Conservation (phyloP, 2,888 invertebrate genomes). For the Mechanitis mazaeus region DNA sequence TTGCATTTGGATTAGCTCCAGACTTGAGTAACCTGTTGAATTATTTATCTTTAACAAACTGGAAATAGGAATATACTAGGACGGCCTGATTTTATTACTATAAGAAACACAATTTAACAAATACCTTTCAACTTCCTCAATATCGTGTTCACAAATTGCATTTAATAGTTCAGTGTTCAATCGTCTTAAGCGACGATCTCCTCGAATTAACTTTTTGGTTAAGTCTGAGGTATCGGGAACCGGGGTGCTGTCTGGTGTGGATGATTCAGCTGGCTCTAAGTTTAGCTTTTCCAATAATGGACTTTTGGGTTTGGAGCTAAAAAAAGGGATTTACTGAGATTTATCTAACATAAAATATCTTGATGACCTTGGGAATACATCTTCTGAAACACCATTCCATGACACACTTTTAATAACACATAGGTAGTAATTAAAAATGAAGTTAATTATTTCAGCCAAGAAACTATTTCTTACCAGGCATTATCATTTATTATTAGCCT, state of each 20-base stretch:
- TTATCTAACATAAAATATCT: neutral
- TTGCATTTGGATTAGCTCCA: constrained; percentile 71
- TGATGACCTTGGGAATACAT: too few relatives aligned
- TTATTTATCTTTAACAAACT: neutral
- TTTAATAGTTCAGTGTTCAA: constrained; percentile 70
- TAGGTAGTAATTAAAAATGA: too few relatives aligned
- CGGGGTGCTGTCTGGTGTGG: constrained; percentile 55
- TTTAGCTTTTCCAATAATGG: constrained; percentile 23
- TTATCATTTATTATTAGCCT: too few relatives aligned
- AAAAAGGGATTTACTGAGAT: neutral
- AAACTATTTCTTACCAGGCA: too few relatives aligned
- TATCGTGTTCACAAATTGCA: constrained; percentile 55
- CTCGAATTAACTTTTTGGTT: constrained; percentile 53
- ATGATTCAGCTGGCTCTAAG: constrained; percentile 44
- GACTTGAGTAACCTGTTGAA: constrained; percentile 55
- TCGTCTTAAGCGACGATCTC: constrained; percentile 59
- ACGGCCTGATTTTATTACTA: too few relatives aligned
- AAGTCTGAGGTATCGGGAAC: constrained; percentile 36
- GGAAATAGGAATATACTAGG: neutral
- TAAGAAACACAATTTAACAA: constrained; percentile 1
- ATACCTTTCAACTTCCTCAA: constrained; percentile 60
- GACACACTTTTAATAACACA: too few relatives aligned
- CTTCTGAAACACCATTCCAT: too few relatives aligned
- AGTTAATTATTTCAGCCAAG: too few relatives aligned
- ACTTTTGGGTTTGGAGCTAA: constrained; percentile 13